Conservation (phyloP, 2,113 vertebrate species). For the Pimephales promelas region DNA sequence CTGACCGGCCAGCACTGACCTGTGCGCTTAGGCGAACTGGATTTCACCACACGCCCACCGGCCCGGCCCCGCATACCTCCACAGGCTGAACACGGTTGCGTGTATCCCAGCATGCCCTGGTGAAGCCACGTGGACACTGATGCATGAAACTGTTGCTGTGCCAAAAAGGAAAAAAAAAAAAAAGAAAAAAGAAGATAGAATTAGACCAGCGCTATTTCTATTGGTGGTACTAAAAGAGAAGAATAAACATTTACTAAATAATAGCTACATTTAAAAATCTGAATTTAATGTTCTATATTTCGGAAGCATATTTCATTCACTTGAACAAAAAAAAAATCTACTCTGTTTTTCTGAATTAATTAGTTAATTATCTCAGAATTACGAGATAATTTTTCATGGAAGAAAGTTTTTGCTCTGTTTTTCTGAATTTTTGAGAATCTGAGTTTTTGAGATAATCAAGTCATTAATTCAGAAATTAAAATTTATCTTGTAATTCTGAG, state of each 20-base stretch:
- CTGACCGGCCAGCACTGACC: constrained; percentile 82
- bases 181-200: too few species aligned
- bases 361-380: too few species aligned
- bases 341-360: too few species aligned
- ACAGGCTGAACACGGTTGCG: constrained; percentile 42
- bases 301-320: too few species aligned
- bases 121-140: constrained; percentile 1
- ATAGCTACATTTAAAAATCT: neutral
- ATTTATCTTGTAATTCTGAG: too few species aligned
- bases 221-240: neutral
- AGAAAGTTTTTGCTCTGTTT: too few species aligned
- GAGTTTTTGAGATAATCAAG: too few species aligned
- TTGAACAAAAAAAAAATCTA: too few species aligned
- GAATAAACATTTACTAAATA: neutral
- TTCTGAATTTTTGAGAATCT: too few species aligned
- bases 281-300: too few species aligned
- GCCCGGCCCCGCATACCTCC: constrained; percentile 54
- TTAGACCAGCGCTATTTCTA: neutral
- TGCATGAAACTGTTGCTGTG: neutral
- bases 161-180: neutral
- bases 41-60: constrained; percentile 54
- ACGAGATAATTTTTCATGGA: too few species aligned
- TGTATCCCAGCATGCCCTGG: constrained; percentile 33
- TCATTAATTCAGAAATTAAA: too few species aligned
- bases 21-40: constrained; percentile 62